A percentile compares a stretch with the other conserved stretches of the same genome.
Evolutionary conservation across 2,888 invertebrate genomes (phyloP).

Genomic region (Cephus runcator): DNA sequence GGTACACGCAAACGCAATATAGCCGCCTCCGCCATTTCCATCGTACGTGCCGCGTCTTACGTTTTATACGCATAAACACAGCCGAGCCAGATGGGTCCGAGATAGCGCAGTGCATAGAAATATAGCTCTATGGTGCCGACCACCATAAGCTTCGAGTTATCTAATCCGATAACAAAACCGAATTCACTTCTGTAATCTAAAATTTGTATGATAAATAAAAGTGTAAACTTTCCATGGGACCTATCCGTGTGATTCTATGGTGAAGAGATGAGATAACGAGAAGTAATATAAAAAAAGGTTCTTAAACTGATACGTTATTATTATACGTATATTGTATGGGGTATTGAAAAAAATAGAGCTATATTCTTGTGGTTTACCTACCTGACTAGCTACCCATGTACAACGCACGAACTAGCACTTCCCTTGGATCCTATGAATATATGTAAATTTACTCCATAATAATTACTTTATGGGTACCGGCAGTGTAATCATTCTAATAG

Average conservation of each 20-base stretch:
- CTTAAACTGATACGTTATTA: constrained; percentile 25
- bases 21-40: constrained; percentile 16
- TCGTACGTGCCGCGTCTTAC: constrained; percentile 15
- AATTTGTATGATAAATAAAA: neutral
- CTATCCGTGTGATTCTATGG: neutral
- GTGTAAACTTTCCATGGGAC: neutral
- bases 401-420: constrained; percentile 44
- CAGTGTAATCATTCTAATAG: constrained; percentile 59
- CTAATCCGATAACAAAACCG: neutral
- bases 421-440: constrained; percentile 50
- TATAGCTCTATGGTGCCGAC: constrained; percentile 26
- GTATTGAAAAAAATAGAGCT: constrained; percentile 36
- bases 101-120: constrained; percentile 31
- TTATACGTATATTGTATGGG: constrained; percentile 42
- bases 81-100: constrained; percentile 20
- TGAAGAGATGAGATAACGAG: neutral
- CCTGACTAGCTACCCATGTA: constrained; percentile 51
- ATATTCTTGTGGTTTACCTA: neutral
- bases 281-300: neutral
- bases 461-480: constrained; percentile 56
- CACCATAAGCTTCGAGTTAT: neutral
- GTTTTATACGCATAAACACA: constrained; percentile 28
- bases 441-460: constrained; percentile 58
- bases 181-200: neutral
- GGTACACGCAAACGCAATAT: constrained; percentile 49